A percentile compares a stretch with the other conserved stretches of the same genome.
These are phyloP conservation scores for Tapirus terrestris DNA, from an alignment of 2,113 vertebrate genomes.

Conservation along the genomic window DNA sequence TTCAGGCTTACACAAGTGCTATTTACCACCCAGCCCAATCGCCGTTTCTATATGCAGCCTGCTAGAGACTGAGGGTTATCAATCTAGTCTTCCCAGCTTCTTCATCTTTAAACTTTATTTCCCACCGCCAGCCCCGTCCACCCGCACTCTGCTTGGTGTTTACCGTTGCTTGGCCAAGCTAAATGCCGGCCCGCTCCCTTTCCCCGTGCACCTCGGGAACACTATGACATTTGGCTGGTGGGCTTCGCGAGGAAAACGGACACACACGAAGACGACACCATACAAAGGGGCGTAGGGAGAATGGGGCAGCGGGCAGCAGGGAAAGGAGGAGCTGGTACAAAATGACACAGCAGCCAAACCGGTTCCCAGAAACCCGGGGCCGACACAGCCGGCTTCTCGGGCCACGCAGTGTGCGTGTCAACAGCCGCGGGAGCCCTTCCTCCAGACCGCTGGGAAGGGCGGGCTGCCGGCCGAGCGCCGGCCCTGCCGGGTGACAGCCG, in stretches of 20 bases:
- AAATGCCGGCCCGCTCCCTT: slow-evolving; percentile 59
- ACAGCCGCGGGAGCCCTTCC: slow-evolving; percentile 43
- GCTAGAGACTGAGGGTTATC: neutral
- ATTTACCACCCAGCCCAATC: neutral
- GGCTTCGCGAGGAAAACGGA: slow-evolving; percentile 79
- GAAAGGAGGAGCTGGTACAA: slow-evolving; percentile 64
- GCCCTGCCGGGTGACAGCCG: slow-evolving; percentile 64
- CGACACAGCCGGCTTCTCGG: slow-evolving; percentile 22
- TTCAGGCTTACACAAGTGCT: neutral
- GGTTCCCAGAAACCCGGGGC: slow-evolving; percentile 70
- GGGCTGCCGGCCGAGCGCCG: neutral
- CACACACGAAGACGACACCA: slow-evolving; percentile 43
- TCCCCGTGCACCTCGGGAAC: slow-evolving; percentile 73
- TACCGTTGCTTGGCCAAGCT: slow-evolving; percentile 72
- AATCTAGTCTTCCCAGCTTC: neutral
- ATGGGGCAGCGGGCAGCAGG: slow-evolving; percentile 70
- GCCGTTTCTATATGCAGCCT: neutral
- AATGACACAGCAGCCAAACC: slow-evolving; percentile 78
- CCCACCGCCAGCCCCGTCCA: slow-evolving; percentile 21
- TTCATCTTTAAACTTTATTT: slow-evolving; percentile 49
- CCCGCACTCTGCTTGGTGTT: slow-evolving; percentile 47
- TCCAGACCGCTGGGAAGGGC: neutral
- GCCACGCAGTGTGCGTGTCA: slow-evolving; percentile 61
- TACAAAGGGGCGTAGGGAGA: slow-evolving; percentile 71
- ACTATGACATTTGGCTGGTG: slow-evolving; percentile 76